Conservation (phyloP, 2,888 invertebrate genomes). For the Plebejus melissa region DNA sequence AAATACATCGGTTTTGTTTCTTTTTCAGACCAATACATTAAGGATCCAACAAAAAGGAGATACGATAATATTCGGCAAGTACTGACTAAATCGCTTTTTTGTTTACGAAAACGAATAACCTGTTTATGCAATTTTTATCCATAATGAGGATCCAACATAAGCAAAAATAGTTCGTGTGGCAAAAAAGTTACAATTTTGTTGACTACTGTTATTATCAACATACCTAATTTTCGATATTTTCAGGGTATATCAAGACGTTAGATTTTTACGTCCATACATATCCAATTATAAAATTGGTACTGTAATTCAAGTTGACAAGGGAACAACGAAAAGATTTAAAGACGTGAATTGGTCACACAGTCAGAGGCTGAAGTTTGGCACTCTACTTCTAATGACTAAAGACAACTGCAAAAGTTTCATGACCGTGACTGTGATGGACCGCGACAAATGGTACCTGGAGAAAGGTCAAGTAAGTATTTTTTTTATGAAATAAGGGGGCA, state of each 20-base stretch:
- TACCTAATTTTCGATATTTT: slow-evolving; percentile 35
- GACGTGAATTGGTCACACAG: slow-evolving; percentile 60
- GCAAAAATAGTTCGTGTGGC: neutral
- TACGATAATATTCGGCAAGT: slow-evolving; percentile 64
- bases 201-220: too few relatives aligned
- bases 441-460: slow-evolving; percentile 57
- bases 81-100: slow-evolving; percentile 3
- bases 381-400: slow-evolving; percentile 84
- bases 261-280: slow-evolving; percentile 56
- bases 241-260: slow-evolving; percentile 64
- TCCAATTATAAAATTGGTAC: slow-evolving; percentile 57
- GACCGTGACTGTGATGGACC: slow-evolving; percentile 82
- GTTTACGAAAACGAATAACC: neutral
- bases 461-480: slow-evolving; percentile 52
- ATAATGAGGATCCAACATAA: too few relatives aligned
- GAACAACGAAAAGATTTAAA: slow-evolving; percentile 47
- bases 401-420: slow-evolving; percentile 83
- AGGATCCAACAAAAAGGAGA: slow-evolving; percentile 47
- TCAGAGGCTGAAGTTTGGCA: slow-evolving; percentile 83
- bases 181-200: too few relatives aligned
- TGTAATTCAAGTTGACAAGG: slow-evolving; percentile 50
- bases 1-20: slow-evolving; percentile 37
- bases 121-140: neutral
- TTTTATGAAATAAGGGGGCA: too few relatives aligned
- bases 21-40: slow-evolving; percentile 50